phyloP scores from a whole-genome alignment of 2,888 invertebrate genomes.

The Endomychus coccineus region DNA sequence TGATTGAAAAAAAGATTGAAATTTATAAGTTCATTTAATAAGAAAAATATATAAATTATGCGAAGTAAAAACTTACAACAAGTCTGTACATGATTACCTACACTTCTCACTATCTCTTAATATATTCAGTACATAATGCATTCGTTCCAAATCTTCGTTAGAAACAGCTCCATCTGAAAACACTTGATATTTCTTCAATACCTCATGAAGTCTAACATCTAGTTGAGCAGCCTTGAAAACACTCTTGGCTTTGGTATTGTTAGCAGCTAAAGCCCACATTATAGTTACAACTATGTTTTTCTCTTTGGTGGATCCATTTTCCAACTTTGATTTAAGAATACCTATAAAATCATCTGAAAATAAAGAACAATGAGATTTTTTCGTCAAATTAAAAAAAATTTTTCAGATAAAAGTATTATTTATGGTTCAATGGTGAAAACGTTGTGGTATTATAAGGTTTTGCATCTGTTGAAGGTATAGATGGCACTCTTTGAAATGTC shows the following conservation, averaged over 20 bases:
- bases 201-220: slow-evolving; percentile 44
- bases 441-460: too few species aligned
- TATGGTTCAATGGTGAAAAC: too few species aligned
- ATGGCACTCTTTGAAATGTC: too few species aligned
- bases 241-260: slow-evolving; percentile 60
- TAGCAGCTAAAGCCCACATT: slow-evolving; percentile 61
- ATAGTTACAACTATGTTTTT: slow-evolving; percentile 48
- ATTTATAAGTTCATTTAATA: too few species aligned
- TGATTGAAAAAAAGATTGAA: too few species aligned
- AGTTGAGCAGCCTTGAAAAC: slow-evolving; percentile 48
- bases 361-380: too few species aligned
- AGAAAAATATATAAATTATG: too few species aligned
- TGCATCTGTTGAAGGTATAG: too few species aligned
- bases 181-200: slow-evolving; percentile 42
- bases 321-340: slow-evolving; percentile 43
- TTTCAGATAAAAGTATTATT: too few species aligned
- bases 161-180: slow-evolving; percentile 32
- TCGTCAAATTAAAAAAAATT: too few species aligned
- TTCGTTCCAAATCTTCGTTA: slow-evolving; percentile 31
- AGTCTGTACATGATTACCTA: slow-evolving; percentile 11
- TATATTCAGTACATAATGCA: slow-evolving; percentile 35
- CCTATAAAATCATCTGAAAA: slow-evolving; percentile 48
- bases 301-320: slow-evolving; percentile 42
- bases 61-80: too few species aligned
- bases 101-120: slow-evolving; percentile 28